phyloP scores from a whole-genome alignment of 2,113 vertebrate species.

The Thymallus thymallus region DNA sequence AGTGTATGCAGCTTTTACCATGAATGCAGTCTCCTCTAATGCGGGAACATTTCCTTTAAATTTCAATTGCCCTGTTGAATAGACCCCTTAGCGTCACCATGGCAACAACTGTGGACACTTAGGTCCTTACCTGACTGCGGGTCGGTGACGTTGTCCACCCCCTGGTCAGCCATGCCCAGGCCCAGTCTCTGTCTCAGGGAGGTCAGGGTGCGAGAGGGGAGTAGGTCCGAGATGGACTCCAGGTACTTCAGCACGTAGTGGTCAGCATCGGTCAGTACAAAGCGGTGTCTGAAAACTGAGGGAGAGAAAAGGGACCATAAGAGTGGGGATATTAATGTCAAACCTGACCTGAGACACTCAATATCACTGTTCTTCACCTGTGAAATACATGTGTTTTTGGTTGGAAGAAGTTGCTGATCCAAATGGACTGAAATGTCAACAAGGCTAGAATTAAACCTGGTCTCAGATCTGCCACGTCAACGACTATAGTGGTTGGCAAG shows the following conservation, averaged over 20 bases:
- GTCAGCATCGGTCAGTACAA: conserved; percentile 82
- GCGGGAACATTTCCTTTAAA: too few relatives aligned
- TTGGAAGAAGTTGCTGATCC: too few relatives aligned
- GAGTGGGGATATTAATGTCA: neutral
- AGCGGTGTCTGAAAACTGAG: conserved; percentile 86
- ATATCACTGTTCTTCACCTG: too few relatives aligned
- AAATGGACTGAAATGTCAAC: too few relatives aligned
- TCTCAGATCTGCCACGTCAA: too few relatives aligned
- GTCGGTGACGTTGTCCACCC: neutral
- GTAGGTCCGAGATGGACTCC: conserved; percentile 74
- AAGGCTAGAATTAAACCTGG: too few relatives aligned
- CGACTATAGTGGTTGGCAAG: too few relatives aligned
- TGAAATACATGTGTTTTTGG: too few relatives aligned
- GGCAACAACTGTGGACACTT: neutral
- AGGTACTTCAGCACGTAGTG: conserved; percentile 82
- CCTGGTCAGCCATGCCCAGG: conserved; percentile 12
- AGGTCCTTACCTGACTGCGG: conserved; percentile 22
- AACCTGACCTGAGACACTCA: too few relatives aligned
- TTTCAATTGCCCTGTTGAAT: too few relatives aligned
- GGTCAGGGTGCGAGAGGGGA: conserved; percentile 74
- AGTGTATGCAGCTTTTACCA: neutral
- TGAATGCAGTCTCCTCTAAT: neutral
- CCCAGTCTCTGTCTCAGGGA: conserved; percentile 70
- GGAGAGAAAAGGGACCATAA: conserved; percentile 9
- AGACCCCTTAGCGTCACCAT: too few relatives aligned